These are phyloP conservation scores for Bagarius yarrelli DNA, from an alignment of 2,113 vertebrate genomes.

Conservation along the genomic window DNA sequence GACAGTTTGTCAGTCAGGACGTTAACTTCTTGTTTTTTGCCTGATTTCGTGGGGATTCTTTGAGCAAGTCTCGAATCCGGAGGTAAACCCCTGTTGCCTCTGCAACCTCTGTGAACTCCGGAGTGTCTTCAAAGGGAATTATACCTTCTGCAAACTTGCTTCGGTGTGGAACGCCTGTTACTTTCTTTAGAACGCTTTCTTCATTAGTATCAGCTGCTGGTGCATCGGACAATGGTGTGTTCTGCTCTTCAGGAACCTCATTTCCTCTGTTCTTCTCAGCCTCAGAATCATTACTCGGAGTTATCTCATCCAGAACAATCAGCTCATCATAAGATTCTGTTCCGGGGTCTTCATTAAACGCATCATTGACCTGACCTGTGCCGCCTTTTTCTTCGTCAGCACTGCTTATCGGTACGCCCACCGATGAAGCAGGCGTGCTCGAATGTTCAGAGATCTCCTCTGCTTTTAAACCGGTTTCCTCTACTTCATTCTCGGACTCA, in stretches of 20 bases:
- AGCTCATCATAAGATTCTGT: conserved; percentile 28
- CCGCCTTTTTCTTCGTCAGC: conserved; percentile 42
- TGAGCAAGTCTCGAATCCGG: conserved; percentile 84
- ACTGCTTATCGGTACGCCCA: background rate
- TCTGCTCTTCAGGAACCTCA: conserved; percentile 22
- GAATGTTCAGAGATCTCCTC: conserved; percentile 33
- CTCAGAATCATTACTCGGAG: conserved; percentile 19
- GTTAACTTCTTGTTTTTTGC: conserved; percentile 77
- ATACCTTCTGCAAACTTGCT: conserved; percentile 92
- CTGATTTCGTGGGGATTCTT: conserved; percentile 89
- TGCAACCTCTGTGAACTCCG: conserved; percentile 92
- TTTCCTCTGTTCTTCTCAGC: conserved; percentile 22
- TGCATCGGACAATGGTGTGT: background rate
- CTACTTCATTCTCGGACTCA: conserved; percentile 50
- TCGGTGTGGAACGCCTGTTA: conserved; percentile 81
- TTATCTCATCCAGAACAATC: conserved; percentile 47
- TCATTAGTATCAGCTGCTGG: background rate
- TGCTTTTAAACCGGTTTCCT: conserved; percentile 47
- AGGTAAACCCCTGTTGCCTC: conserved; percentile 91
- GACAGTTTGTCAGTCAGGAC: background rate
- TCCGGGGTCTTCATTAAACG: background rate
- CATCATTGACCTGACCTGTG: background rate
- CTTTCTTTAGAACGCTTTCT: conserved; percentile 44
- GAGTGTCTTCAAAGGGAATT: conserved; percentile 92
- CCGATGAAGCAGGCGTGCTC: conserved; percentile 29